Conservation (phyloP, 2,113 vertebrate species). For the Malurus cyaneus region DNA sequence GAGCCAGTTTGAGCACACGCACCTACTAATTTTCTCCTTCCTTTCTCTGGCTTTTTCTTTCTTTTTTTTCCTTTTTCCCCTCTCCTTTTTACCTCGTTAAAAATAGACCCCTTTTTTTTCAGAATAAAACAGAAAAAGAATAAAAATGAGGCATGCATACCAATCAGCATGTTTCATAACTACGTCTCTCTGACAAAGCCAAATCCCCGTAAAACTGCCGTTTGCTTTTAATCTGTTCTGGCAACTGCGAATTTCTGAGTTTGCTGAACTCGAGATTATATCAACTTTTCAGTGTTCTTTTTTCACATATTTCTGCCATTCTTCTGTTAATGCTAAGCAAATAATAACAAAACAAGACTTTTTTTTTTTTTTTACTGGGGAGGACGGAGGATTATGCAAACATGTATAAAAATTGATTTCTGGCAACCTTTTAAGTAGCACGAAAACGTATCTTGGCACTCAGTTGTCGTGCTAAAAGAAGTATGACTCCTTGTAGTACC, state of each 20-base stretch:
- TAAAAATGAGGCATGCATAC: constrained; percentile 5
- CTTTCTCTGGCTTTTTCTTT: background rate
- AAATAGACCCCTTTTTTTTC: background rate
- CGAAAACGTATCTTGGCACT: background rate
- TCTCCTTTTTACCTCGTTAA: background rate
- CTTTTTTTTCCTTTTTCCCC: no score
- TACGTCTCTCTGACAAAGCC: constrained; percentile 18
- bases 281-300: background rate
- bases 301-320: background rate
- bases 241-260: background rate
- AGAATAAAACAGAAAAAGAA: background rate
- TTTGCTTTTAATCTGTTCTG: background rate
- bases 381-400: background rate
- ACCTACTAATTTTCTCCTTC: background rate
- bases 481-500: background rate
- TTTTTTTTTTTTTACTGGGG: background rate
- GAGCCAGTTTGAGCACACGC: background rate
- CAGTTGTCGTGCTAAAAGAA: background rate
- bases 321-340: background rate
- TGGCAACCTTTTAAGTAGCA: background rate
- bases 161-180: constrained; percentile 29
- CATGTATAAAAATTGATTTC: background rate
- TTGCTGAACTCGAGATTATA: background rate
- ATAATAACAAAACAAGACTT: background rate
- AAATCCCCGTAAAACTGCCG: background rate